Conservation (phyloP, 37 sponge, comb jelly and placozoan species). For the Halichondria panicea region DNA sequence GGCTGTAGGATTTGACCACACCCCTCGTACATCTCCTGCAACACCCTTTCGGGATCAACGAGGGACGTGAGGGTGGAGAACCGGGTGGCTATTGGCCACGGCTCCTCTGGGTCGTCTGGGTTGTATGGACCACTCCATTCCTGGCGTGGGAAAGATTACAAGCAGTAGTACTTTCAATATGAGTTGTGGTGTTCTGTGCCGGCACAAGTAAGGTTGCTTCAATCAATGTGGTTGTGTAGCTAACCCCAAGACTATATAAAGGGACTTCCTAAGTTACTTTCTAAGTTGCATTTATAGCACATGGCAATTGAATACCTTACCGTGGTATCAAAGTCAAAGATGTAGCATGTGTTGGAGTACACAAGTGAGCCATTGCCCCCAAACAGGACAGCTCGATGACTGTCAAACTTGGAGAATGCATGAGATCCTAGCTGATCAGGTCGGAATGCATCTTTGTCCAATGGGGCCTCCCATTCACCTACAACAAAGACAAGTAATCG, state of each 20-base stretch:
- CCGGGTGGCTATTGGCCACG: constrained; percentile 3
- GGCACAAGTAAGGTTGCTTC: too few species aligned
- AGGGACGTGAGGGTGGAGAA: constrained; percentile 37
- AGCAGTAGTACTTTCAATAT: neutral
- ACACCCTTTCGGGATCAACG: constrained; percentile 20
- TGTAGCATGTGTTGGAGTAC: constrained; percentile 6
- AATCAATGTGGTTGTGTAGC: too few species aligned
- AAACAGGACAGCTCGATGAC: constrained; percentile 41
- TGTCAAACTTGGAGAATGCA: constrained; percentile 33
- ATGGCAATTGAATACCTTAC: neutral
- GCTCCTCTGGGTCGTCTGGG: neutral
- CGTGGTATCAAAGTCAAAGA: constrained; percentile 23
- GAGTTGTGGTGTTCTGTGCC: neutral
- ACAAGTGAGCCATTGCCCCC: constrained; percentile 26
- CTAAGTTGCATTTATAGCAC: neutral
- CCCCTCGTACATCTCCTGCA: constrained; percentile 3
- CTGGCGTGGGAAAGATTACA: constrained; percentile 3
- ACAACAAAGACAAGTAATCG: neutral
- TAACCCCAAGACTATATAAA: too few species aligned
- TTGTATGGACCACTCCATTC: constrained; percentile 13
- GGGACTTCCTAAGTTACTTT: neutral
- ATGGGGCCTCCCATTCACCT: constrained; percentile 40
- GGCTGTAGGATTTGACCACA: neutral
- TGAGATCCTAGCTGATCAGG: constrained; percentile 29
- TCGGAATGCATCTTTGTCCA: constrained; percentile 12